A percentile compares a stretch with the other conserved stretches of the same genome.
Conservation (phyloP, 2,797 vertebrate species). For the Tragelaphus eurycerus region DNA sequence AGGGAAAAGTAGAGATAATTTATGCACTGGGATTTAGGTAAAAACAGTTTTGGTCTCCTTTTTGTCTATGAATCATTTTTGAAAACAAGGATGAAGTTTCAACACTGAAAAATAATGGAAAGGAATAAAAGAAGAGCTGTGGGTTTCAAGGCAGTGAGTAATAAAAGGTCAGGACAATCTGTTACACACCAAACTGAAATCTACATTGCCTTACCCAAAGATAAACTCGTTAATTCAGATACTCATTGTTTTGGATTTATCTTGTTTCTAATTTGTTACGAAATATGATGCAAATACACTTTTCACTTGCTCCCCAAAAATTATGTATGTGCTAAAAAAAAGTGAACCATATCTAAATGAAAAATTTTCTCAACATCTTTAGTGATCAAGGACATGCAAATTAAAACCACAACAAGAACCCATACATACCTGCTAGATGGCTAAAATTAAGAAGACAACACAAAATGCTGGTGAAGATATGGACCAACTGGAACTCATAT, state of each 20-base stretch:
- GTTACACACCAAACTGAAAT: background rate
- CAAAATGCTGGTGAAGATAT: background rate
- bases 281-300: background rate
- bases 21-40: background rate
- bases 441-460: background rate
- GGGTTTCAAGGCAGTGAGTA: background rate
- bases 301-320: background rate
- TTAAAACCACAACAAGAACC: constrained; percentile 8
- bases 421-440: background rate
- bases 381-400: background rate
- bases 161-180: background rate
- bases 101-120: background rate
- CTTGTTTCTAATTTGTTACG: constrained; percentile 13
- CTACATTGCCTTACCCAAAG: constrained; percentile 10
- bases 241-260: background rate
- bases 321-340: background rate
- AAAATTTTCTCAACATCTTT: background rate
- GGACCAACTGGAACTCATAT: background rate
- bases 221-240: background rate
- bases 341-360: background rate
- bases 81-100: background rate
- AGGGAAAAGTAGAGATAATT: background rate
- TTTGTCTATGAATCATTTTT: background rate
- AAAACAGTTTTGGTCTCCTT: background rate
- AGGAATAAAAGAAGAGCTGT: background rate